phyloP scores from a whole-genome alignment of 2,797 vertebrate species.

The Tachyglossus aculeatus region DNA sequence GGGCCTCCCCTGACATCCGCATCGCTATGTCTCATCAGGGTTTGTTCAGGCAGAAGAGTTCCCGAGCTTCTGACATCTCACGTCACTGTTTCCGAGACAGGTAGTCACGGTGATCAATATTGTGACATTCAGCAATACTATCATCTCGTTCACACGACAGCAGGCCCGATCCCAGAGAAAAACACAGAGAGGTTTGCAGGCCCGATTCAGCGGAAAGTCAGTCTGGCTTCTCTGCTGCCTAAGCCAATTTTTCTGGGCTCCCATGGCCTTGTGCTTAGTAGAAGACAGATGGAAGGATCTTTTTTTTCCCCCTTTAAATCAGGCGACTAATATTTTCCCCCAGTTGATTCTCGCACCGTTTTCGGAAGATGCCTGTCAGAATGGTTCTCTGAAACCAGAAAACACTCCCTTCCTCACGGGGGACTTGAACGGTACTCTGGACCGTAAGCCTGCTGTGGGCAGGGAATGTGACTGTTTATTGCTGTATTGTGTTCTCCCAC shows the following conservation, averaged over 20 bases:
- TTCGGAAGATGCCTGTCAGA: not conserved
- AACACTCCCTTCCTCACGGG: not conserved
- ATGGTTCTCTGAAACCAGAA: slow-evolving; percentile 16
- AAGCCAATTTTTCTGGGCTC: not conserved
- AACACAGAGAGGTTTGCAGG: slow-evolving; percentile 29
- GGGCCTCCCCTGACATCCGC: slow-evolving; percentile 21
- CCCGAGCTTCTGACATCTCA: slow-evolving; percentile 35
- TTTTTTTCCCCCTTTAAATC: not conserved
- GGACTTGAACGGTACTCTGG: too few species aligned
- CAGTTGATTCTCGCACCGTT: not conserved
- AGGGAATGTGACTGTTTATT: too few species aligned
- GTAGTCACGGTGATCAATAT: slow-evolving; percentile 58
- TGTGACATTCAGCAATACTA: slow-evolving; percentile 44
- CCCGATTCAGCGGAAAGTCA: slow-evolving; percentile 44
- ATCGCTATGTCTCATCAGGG: slow-evolving; percentile 40
- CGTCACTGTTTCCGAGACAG: slow-evolving; percentile 47
- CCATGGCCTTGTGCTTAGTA: not conserved
- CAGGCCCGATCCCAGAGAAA: slow-evolving; percentile 37
- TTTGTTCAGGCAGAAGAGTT: slow-evolving; percentile 45
- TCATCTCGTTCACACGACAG: slow-evolving; percentile 15
- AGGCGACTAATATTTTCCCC: not conserved
- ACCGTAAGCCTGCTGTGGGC: too few species aligned
- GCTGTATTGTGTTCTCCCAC: too few species aligned
- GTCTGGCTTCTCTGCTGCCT: not conserved
- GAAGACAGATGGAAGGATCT: not conserved